Evolutionary conservation across 2,797 vertebrate species (phyloP).

Genomic region (Pseudochaenichthys georgianus): DNA sequence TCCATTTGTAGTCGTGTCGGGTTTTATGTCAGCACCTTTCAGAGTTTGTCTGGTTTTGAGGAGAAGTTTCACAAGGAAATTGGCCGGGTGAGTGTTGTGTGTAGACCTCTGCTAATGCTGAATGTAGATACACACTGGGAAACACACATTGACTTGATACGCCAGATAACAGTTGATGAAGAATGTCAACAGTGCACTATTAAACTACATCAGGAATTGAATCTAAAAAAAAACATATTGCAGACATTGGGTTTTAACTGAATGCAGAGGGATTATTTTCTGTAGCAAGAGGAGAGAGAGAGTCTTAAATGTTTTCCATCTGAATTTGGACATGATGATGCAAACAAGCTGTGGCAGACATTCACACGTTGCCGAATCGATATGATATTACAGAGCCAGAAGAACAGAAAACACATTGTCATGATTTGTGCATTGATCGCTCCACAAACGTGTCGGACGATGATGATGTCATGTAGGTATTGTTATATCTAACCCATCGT

Average conservation of each 20-base stretch:
- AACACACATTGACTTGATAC: constrained; percentile 18
- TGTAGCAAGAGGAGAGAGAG: neutral
- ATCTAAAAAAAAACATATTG: neutral
- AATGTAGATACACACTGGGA: constrained; percentile 19
- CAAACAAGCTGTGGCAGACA: neutral
- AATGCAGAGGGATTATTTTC: constrained; percentile 22
- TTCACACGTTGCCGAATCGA: neutral
- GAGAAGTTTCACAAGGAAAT: constrained; percentile 99
- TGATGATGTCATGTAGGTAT: neutral
- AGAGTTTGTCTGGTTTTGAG: constrained; percentile 96
- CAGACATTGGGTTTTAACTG: constrained; percentile 15
- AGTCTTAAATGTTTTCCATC: constrained; percentile 12
- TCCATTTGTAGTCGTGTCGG: constrained; percentile 91
- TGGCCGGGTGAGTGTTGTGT: constrained; percentile 88
- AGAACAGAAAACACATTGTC: neutral
- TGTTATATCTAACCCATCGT: neutral
- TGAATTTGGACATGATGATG: constrained; percentile 6
- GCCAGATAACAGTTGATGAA: constrained; percentile 25
- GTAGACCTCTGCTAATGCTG: constrained; percentile 1
- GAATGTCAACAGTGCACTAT: constrained; percentile 11
- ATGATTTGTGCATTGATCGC: neutral
- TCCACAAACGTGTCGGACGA: neutral
- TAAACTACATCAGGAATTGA: neutral
- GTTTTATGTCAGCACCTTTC: constrained; percentile 99
- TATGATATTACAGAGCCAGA: neutral